Evolutionary conservation across 2,113 vertebrate genomes (phyloP).

Genomic region (Fregetta grallaria): DNA sequence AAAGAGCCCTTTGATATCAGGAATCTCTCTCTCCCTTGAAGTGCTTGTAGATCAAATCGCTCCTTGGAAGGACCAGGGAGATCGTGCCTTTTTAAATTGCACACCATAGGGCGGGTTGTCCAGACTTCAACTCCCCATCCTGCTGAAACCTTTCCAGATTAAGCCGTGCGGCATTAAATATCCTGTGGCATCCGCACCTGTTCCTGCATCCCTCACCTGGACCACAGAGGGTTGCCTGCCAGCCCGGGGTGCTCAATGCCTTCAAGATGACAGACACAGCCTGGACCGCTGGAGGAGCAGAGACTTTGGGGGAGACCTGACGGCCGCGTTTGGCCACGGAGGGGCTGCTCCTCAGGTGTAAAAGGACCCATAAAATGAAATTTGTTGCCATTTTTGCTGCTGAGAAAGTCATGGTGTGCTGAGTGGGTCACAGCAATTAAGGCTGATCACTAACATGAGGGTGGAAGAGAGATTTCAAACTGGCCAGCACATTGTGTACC

Average conservation of each 20-base stretch:
- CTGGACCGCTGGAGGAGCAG: accelerated
- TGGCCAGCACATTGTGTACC: neutral
- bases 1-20: slow-evolving; percentile 45
- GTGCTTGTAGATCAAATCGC: slow-evolving; percentile 17
- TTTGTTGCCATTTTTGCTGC: neutral
- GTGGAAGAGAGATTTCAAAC: neutral
- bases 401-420: neutral
- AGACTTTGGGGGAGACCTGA: neutral
- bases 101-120: neutral
- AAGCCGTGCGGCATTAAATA: neutral
- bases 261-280: neutral
- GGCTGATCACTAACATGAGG: neutral
- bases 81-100: neutral
- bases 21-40: slow-evolving; percentile 13
- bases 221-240: neutral
- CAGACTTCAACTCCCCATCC: neutral
- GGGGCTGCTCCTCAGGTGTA: neutral
- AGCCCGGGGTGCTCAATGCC: accelerated
- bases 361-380: neutral
- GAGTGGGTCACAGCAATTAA: neutral
- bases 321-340: accelerated
- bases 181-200: neutral
- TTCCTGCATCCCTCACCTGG: neutral
- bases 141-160: neutral
- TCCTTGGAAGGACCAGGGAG: neutral